Evolutionary conservation across 2,888 invertebrate genomes (phyloP).

Genomic region (Amphipyra berbera): DNA sequence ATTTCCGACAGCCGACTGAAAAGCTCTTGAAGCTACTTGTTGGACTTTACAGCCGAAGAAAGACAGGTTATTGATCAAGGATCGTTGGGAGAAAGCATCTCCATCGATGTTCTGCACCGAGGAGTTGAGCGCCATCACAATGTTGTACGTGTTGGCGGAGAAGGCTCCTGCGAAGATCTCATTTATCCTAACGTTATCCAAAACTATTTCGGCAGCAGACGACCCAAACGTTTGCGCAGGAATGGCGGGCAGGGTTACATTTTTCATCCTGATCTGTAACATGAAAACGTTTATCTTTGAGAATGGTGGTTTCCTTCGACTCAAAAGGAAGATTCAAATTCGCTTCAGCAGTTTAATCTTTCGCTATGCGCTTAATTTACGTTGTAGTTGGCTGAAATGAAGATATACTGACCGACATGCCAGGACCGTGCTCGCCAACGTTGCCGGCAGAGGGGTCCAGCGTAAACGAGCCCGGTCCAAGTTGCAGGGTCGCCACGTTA

Average conservation of each 20-base stretch:
- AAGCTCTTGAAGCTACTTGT: constrained; percentile 89
- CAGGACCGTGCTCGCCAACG: constrained; percentile 92
- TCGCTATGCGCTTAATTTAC: constrained; percentile 39
- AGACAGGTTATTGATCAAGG: constrained; percentile 90
- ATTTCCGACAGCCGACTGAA: constrained; percentile 91
- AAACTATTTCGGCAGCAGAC: constrained; percentile 90
- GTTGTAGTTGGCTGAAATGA: constrained; percentile 32
- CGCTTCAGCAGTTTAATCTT: constrained; percentile 38
- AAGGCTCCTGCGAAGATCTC: constrained; percentile 91
- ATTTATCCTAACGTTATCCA: constrained; percentile 87
- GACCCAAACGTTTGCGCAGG: constrained; percentile 91
- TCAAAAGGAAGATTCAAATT: constrained; percentile 2
- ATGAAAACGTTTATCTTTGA: constrained; percentile 8
- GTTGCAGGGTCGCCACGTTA: constrained; percentile 88
- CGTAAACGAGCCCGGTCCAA: constrained; percentile 91
- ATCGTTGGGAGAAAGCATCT: constrained; percentile 91
- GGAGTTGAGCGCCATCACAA: constrained; percentile 91
- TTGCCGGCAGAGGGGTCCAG: constrained; percentile 90
- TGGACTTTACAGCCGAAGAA: constrained; percentile 90
- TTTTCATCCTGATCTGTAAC: constrained; percentile 91
- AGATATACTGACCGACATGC: constrained; percentile 82
- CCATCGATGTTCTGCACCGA: constrained; percentile 90
- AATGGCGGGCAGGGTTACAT: constrained; percentile 89
- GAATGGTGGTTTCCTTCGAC: neutral
- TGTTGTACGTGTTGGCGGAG: constrained; percentile 91